Evolutionary conservation across 2,113 vertebrate species (phyloP), one percentile per base, ranked within the genome.

Genomic region (Dicentrarchus labrax): DNA sequence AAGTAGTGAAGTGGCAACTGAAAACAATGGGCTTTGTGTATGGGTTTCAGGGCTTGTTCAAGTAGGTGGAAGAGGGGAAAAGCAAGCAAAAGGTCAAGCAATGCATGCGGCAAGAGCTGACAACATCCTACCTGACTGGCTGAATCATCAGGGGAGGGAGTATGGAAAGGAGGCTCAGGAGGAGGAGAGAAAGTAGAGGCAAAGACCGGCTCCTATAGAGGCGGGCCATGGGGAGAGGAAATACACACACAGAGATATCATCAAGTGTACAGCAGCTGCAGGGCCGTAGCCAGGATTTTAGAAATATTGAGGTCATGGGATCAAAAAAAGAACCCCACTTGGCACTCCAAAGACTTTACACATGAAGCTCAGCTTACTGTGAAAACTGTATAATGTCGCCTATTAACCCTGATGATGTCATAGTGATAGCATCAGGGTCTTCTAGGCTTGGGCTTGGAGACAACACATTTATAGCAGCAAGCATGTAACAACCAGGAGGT

Each of bases 141-240:
- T 19, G 83, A 76, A 10, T 85, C 90, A 60, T 86, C 88, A 8
- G 69, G 78, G 54, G 83, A 85, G 22, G 78, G 38, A 24, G 66
- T 45, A 19, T 72, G 80, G 86, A 22, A 76, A 78, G 85, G 80
- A 76, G 86, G 83, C 47, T 94, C 92, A 68, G 92, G 84, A 61
- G 89, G 76, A 78, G 76, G 84, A 66, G 89, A 92, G 84, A 92
- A 72, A 60, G 93, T 68, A 47, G 86, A 86, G 80, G 89, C 78
- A 87, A 93, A 93, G 78, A 90, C 84, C 1, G 92, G 92, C 59
- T 94, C 91, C 94, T 95, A 79, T 17, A 19, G 67, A 90, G 53
- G 45, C 24, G 5, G 38, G 72, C 51, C 71, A 53, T 5, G 57
- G 61, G 60, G 60, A 67, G 47, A 59, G 54, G 76, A 76, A 15